phyloP scores from a whole-genome alignment of 2,113 vertebrate genomes.

The Datnioides undecimradiatus region DNA sequence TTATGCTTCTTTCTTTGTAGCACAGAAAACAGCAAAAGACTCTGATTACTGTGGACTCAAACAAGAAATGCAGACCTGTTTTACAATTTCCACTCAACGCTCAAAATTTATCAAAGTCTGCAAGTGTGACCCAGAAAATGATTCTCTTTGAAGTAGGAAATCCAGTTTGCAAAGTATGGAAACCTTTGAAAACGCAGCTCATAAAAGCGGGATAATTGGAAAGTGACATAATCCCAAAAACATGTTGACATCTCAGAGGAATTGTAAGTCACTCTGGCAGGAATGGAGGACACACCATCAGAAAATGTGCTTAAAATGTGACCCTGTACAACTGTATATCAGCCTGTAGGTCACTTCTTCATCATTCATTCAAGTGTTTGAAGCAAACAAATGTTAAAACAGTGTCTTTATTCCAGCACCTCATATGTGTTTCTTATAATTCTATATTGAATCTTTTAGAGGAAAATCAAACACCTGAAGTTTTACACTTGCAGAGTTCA shows the following conservation, averaged over 20 bases:
- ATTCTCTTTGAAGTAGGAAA: slow-evolving; percentile 57
- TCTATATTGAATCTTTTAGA: too few relatives aligned
- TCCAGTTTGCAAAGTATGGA: slow-evolving; percentile 30
- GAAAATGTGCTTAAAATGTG: background rate
- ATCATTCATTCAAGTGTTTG: too few relatives aligned
- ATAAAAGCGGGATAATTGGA: slow-evolving; percentile 12
- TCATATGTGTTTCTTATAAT: too few relatives aligned
- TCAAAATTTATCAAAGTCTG: slow-evolving; percentile 32
- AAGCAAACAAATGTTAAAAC: too few relatives aligned
- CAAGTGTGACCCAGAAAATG: slow-evolving; percentile 56
- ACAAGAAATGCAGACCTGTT: background rate
- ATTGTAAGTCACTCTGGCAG: background rate
- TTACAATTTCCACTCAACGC: slow-evolving; percentile 24
- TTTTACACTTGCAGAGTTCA: background rate
- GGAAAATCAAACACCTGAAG: too few relatives aligned
- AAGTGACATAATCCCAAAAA: slow-evolving; percentile 41
- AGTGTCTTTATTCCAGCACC: background rate
- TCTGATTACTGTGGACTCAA: background rate
- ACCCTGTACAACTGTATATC: background rate
- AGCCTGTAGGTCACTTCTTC: background rate
- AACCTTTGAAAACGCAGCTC: slow-evolving; percentile 40
- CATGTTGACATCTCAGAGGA: slow-evolving; percentile 19
- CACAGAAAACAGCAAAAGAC: background rate
- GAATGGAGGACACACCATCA: background rate
- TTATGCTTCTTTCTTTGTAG: too few relatives aligned